Conservation (phyloP, 2,888 invertebrate genomes). For the Halictus quadricinctus region DNA sequence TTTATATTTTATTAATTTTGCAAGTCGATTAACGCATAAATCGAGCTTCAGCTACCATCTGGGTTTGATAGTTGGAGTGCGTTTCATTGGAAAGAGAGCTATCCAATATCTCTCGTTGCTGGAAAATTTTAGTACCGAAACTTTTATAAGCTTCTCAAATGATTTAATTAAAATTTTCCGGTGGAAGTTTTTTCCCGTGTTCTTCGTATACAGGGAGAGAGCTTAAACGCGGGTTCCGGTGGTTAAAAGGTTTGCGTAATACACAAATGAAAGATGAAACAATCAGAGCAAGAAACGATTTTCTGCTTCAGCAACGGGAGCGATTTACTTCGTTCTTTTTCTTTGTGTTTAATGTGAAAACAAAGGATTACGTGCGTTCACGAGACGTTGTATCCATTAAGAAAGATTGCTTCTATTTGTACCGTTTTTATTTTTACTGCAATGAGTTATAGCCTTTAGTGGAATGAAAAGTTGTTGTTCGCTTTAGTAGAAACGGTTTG, state of each 20-base stretch:
- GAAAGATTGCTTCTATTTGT: constrained; percentile 9
- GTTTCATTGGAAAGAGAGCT: not conserved
- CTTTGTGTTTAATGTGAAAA: constrained; percentile 3
- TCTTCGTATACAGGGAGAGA: not conserved
- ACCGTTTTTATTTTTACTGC: not conserved
- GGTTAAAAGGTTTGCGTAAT: constrained; percentile 3
- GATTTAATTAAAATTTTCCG: constrained; percentile 11
- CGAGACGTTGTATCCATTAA: constrained; percentile 11
- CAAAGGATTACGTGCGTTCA: constrained; percentile 17
- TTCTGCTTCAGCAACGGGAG: constrained; percentile 5
- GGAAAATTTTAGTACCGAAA: not conserved
- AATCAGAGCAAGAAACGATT: constrained; percentile 13
- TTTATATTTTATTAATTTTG: not conserved
- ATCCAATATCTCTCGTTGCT: not conserved
- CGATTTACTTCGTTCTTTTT: not conserved
- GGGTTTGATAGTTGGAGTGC: not conserved
- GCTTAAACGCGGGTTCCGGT: not conserved
- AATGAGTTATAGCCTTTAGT: not conserved
- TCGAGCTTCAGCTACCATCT: not conserved
- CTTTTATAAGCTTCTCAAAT: not conserved
- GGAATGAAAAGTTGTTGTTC: constrained; percentile 6
- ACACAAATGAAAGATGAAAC: not conserved
- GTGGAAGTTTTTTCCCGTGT: not conserved
- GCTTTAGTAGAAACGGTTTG: not conserved
- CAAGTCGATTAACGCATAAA: not conserved